Evolutionary conservation across 2,888 invertebrate species (phyloP), one percentile per base, ranked within the genome.

Genomic region (Stenurella melanura): DNA sequence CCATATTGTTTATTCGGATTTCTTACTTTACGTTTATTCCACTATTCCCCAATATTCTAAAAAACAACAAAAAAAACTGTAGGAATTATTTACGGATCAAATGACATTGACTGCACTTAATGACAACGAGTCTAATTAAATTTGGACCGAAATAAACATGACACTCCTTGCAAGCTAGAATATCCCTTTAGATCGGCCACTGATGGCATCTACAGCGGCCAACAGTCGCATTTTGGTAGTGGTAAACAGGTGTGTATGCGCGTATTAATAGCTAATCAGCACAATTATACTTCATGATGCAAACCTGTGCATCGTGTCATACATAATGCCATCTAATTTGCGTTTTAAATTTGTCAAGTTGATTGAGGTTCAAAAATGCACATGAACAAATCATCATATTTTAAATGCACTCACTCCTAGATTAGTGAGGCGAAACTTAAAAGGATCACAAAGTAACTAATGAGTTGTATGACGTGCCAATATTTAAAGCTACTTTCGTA

Each of bases 191-290:
- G 42, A 12, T 42, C 11, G 2, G 42, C 42, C 42, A 42, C 42
- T 42, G 73, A 76, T 79, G 76, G 72, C 77, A 78, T 80, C 77
- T 67, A 76, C 77, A 80, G 61, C 73, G 76, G 81, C 81, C 80
- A 78, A 80, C 80, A 81, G 74, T 80, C 81, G 80, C 80, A 78
- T 78, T 80, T 80, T 73, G 72, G 76, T 54, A 57, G 42, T 38
- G 72, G 50, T 50, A 69, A 76, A 79, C 80, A 81, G 81, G 79
- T 81, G 78, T 77, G 75, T 6, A 50, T 50, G 50, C n/a, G 50
- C 15, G 57, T 79, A 78, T 79, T 78, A 78, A 81, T 81, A 78
- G 80, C 38, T 30, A 54, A 73, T 73, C 68, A 69, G 63, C 68
- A 76, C 76, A 73, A 70, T 70, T 63, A 69, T 69, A 70, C 64